These are phyloP conservation scores for Setipinna tenuifilis DNA, from an alignment of 2,797 vertebrate species.

Conservation along the genomic window DNA sequence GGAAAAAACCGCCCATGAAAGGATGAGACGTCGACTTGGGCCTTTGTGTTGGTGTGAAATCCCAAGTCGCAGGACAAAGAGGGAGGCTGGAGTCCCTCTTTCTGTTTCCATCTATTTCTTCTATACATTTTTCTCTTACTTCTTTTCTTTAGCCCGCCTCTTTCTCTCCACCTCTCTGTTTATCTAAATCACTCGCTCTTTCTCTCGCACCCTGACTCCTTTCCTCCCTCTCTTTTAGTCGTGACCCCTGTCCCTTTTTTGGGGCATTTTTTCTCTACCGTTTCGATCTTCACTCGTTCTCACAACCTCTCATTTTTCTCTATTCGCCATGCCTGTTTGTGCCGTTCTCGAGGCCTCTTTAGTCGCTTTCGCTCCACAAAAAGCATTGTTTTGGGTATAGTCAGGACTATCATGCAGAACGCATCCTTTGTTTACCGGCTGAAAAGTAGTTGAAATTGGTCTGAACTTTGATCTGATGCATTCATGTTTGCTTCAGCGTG, in stretches of 20 bases:
- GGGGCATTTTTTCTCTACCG: constrained; percentile 2
- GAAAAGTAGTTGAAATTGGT: constrained; percentile 20
- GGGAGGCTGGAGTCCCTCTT: constrained; percentile 70
- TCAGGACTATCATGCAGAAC: background rate
- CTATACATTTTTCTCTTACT: constrained; percentile 68
- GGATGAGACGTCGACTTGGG: constrained; percentile 96
- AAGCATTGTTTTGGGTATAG: constrained; percentile 11
- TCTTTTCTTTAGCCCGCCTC: constrained; percentile 76
- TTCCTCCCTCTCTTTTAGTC: constrained; percentile 50
- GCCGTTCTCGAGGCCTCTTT: constrained; percentile 27
- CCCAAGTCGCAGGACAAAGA: constrained; percentile 78
- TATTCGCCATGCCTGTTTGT: constrained; percentile 24
- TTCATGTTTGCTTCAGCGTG: background rate
- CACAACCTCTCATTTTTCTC: constrained; percentile 24
- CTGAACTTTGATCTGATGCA: constrained; percentile 18
- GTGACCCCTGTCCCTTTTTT: constrained; percentile 48
- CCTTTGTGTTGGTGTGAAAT: constrained; percentile 99
- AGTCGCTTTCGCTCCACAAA: background rate
- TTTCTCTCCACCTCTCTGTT: constrained; percentile 71
- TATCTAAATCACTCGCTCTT: constrained; percentile 58
- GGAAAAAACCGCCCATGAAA: constrained; percentile 96
- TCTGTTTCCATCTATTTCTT: constrained; percentile 58
- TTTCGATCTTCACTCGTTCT: constrained; percentile 15
- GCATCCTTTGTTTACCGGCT: background rate
- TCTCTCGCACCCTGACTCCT: constrained; percentile 48